Evolutionary conservation across 2,797 vertebrate genomes (phyloP).

Genomic region (Rhabdomys pumilio): DNA sequence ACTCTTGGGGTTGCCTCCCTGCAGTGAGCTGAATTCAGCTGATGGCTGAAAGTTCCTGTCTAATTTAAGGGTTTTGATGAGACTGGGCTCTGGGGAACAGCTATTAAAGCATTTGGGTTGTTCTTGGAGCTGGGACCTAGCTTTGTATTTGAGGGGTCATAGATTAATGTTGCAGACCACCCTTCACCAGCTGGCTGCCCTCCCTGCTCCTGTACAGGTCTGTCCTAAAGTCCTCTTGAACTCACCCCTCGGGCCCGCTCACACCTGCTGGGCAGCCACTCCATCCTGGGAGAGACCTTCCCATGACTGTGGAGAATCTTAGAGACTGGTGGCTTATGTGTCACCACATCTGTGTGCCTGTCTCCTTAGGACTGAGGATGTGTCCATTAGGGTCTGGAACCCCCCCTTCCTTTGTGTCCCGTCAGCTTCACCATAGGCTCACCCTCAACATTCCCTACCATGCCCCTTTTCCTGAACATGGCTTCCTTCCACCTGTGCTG

Average conservation of each 20-base stretch:
- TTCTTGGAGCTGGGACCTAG: slow-evolving; percentile 65
- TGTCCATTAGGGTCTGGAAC: background rate
- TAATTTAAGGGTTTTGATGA: slow-evolving; percentile 83
- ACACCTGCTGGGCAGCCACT: background rate
- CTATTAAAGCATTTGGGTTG: slow-evolving; percentile 83
- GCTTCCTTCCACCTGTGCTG: background rate
- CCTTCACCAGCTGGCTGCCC: background rate
- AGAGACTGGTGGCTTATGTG: background rate
- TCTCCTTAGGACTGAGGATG: background rate
- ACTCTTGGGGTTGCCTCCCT: background rate
- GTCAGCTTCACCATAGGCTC: background rate
- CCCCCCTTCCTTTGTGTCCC: too few species aligned
- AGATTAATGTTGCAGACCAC: background rate
- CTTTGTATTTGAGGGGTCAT: background rate
- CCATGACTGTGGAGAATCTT: background rate
- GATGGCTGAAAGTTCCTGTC: slow-evolving; percentile 32
- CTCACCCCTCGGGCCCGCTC: background rate
- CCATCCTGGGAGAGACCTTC: background rate
- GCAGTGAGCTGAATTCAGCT: slow-evolving; percentile 47
- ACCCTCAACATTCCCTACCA: too few species aligned
- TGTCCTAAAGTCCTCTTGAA: background rate
- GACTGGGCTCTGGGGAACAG: slow-evolving; percentile 53
- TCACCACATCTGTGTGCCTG: background rate
- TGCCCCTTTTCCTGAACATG: background rate
- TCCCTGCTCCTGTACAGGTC: background rate